Evolutionary conservation across 2,113 vertebrate species (phyloP), one percentile per base, ranked within the genome.

Genomic region (Notarius lentiginosus): DNA sequence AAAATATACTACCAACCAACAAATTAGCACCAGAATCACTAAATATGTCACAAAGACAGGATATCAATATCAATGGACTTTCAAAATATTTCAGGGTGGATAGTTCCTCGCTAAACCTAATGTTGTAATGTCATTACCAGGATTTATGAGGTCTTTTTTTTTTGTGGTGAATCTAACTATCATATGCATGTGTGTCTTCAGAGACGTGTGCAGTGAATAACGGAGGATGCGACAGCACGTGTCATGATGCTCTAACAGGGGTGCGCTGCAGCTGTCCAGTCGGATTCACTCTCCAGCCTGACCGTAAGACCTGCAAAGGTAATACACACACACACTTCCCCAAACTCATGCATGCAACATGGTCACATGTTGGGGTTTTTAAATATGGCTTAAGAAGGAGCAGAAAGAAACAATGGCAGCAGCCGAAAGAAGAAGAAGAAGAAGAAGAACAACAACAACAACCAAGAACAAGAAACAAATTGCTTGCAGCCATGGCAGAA

Each of bases 241-340:
- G 98, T 92, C 98, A 99, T 0, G 98, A 99, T 0, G 97, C 97
- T 0, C 95, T 96, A 34, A 96, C 97, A 0, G 98, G 98, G 0
- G 97, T 99, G 65, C 97, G 98, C 92, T 99, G 98, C 94, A 99
- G 98, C 95, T 99, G 98, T 91, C 98, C 98, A 0, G 97, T 98
- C 88, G 98, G 98, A 90, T 99, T 99, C 94, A 98, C 97, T 92
- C 95, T 99, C 84, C 98, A 99, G 92, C 95, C 96, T 0, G 98
- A 99, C 94, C 96, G 97, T 91, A 99, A 99, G 92, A 98, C 97
- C 0, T 99, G 98, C 94, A 99, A 99, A 98, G 98, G 98, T 99
- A 93, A 91, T 63, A 51, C 34, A 4, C 75, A 82, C 87, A 87
- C 41, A 49, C 79, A 87, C 86, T 82, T 82, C 70, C 65, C 53